Conservation (phyloP, 2,113 vertebrate species). For the Chiloscyllium plagiosum region DNA sequence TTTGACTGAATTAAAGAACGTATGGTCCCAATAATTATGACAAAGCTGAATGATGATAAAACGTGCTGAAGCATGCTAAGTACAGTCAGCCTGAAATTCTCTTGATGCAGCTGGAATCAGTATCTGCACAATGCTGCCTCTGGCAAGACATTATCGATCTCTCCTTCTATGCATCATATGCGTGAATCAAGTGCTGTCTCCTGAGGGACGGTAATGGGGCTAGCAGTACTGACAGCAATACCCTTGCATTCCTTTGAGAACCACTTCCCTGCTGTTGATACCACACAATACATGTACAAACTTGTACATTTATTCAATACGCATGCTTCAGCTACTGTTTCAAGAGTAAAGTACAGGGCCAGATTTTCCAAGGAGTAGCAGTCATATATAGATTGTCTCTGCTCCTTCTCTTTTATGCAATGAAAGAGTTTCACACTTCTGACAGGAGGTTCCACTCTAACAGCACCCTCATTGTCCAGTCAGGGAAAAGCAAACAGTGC, state of each 20-base stretch:
- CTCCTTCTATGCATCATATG: neutral
- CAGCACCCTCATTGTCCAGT: no score
- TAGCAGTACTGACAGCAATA: neutral
- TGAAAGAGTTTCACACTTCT: no score
- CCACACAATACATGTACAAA: neutral
- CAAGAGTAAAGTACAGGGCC: no score
- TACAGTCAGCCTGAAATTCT: slow-evolving; percentile 15
- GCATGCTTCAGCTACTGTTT: neutral
- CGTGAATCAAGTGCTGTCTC: neutral
- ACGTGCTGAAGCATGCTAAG: neutral
- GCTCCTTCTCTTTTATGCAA: no score
- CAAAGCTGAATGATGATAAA: neutral
- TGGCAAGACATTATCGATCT: neutral
- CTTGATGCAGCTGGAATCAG: neutral
- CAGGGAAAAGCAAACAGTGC: no score
- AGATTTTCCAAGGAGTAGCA: no score
- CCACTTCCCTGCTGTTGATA: neutral
- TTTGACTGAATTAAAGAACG: neutral
- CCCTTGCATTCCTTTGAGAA: neutral
- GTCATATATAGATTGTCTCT: no score
- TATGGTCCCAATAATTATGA: neutral
- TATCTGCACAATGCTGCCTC: neutral
- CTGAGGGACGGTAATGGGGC: neutral
- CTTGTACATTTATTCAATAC: neutral
- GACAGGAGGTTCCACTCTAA: no score